A percentile compares a stretch with the other conserved stretches of the same genome.
Evolutionary conservation across 2,797 vertebrate genomes (phyloP).

Genomic region (Pangasius sanitwongsei): DNA sequence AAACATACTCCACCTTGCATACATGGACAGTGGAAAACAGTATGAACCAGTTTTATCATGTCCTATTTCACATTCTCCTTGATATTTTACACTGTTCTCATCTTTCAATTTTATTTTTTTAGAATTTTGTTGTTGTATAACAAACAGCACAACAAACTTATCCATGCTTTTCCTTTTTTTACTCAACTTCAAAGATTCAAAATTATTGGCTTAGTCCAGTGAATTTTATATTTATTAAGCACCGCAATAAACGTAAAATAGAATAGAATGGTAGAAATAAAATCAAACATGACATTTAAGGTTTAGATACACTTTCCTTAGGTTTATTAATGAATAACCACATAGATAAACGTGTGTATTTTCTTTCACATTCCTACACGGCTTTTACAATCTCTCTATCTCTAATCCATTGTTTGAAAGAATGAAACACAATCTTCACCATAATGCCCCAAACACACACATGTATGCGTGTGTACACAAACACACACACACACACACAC

Average conservation of each 20-base stretch:
- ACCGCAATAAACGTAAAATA: not conserved
- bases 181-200: not conserved
- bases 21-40: not conserved
- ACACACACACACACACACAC: conserved; percentile 23
- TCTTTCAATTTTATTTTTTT: not conserved
- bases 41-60: not conserved
- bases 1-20: not conserved
- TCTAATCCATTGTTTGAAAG: conserved; percentile 51
- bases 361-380: conserved; percentile 35
- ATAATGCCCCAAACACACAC: conserved; percentile 29
- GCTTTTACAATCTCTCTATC: conserved; percentile 38
- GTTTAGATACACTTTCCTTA: not conserved
- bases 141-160: not conserved
- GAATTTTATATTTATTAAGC: not conserved
- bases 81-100: too few relatives aligned
- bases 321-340: conserved; percentile 32
- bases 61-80: not conserved
- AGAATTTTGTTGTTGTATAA: not conserved
- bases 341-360: conserved; percentile 35
- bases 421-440: conserved; percentile 36
- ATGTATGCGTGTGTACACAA: not conserved
- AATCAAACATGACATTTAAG: not conserved
- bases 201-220: not conserved
- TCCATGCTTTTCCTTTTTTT: not conserved
- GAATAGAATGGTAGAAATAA: too few relatives aligned